These are phyloP conservation scores for Latrodectus geometricus DNA, from an alignment of 1,140 invertebrate genomes.

Conservation along the genomic window DNA sequence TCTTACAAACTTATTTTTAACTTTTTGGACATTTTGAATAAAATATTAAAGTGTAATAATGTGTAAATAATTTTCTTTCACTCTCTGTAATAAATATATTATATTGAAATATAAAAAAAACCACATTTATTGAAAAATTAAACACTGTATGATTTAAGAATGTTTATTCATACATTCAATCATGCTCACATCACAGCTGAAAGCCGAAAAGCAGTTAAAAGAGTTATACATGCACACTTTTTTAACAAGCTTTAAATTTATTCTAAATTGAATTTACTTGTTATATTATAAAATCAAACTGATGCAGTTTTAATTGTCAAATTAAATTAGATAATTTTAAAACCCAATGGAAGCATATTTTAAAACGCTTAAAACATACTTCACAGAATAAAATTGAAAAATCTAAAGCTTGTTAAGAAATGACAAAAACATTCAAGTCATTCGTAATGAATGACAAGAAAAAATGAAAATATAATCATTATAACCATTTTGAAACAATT, in stretches of 20 bases:
- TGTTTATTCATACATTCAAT: slow-evolving; percentile 59
- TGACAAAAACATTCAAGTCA: slow-evolving; percentile 11
- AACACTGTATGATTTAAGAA: slow-evolving; percentile 34
- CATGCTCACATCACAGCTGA: slow-evolving; percentile 61
- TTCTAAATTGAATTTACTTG: neutral
- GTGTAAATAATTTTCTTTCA: too few species aligned
- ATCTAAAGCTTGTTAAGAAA: slow-evolving; percentile 42
- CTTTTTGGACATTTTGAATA: too few species aligned
- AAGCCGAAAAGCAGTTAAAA: slow-evolving; percentile 59
- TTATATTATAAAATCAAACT: neutral
- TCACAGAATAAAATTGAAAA: neutral
- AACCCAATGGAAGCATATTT: neutral
- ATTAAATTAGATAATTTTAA: neutral
- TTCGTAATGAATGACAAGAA: slow-evolving; percentile 16
- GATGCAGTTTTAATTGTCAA: neutral
- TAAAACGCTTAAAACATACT: neutral
- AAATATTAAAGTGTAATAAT: too few species aligned
- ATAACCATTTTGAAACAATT: slow-evolving; percentile 9
- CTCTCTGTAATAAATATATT: too few species aligned
- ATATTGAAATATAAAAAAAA: too few species aligned
- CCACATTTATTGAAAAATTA: too few species aligned
- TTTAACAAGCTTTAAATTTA: slow-evolving; percentile 51
- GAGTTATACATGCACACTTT: slow-evolving; percentile 34
- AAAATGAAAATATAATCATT: slow-evolving; percentile 3
- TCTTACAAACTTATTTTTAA: too few species aligned